Base-by-base conservation (phyloP, 2,113 vertebrate species). In the Benitochromis conjunctus region DNA sequence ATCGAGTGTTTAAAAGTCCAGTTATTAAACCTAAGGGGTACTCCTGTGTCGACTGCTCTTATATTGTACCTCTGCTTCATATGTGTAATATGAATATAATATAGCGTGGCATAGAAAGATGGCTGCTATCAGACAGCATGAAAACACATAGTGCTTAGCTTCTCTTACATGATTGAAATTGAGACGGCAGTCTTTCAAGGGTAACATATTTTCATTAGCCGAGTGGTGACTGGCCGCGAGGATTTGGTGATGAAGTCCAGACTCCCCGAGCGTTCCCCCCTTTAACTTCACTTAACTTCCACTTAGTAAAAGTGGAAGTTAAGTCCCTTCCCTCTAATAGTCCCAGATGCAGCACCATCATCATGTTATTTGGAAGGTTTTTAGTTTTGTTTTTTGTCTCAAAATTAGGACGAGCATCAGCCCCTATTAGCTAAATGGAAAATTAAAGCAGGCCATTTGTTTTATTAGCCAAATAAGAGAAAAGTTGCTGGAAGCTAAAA, bases 191-290 rank as follows among this genome's bases (percentile, higher is more conserved):
- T 26, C 36, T 69, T 69, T 7, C 13, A 46, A 2, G 13, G 46
- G 14, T 16, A 14, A 14, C 13, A 46, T 71, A 26, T 26, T 71
- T 26, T 46, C 21, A 71, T 26, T 29, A 46, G 1, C 0, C 0
- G 38, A 71, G 21, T 26, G 21, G 8, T 46, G 66, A 46, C 13
- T 71, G 38, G 21, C 38, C 16, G 38, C 10, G 66, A 24, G 38
- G 38, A 0, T 4, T 26, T 66, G 62, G 3, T 41, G 13, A 41
- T 41, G 36, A 66, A 24, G 62, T 64, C 60, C 54, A 13, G 21
- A 24, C 54, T 24, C 54, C 34, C 6, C 0, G 10, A 64, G 34
- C 19, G 38, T 38, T 21, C 60, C 36, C 19, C 0, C 60, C 62
- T 66, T 38, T 66, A 66, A 5, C 34, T 38, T 13, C 62, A 66